Conservation (phyloP, 2,113 vertebrate genomes). For the Pipra filicauda region DNA sequence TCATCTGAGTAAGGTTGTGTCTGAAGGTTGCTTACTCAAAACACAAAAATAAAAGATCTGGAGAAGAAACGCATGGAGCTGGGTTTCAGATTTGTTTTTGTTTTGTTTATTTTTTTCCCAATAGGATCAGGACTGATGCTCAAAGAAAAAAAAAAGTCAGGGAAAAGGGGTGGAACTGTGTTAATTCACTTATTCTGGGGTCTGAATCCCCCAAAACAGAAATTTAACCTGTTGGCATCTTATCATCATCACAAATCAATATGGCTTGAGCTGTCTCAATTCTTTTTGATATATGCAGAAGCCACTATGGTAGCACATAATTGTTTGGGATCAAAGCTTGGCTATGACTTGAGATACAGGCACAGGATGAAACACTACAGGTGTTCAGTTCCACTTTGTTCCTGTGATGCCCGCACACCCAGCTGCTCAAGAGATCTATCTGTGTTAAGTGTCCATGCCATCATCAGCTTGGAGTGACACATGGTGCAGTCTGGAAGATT, state of each 20-base stretch:
- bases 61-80: not conserved
- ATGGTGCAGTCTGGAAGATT: not conserved
- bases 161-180: not conserved
- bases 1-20: not conserved
- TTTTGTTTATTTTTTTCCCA: not conserved
- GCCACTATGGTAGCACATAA: not conserved
- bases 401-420: not conserved
- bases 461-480: not conserved
- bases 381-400: not conserved
- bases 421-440: not conserved
- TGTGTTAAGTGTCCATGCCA: not conserved
- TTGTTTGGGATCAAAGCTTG: not conserved
- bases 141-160: not conserved
- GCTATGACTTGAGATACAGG: not conserved
- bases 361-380: not conserved
- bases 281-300: not conserved
- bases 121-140: not conserved
- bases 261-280: not conserved
- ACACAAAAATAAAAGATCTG: not conserved
- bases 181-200: not conserved
- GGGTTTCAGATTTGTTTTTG: not conserved
- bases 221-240: not conserved
- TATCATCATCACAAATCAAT: not conserved
- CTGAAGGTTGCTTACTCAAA: not conserved
- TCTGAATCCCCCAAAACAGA: not conserved